Conservation (phyloP, 1,140 invertebrate genomes). For the Drosophila asahinai region DNA sequence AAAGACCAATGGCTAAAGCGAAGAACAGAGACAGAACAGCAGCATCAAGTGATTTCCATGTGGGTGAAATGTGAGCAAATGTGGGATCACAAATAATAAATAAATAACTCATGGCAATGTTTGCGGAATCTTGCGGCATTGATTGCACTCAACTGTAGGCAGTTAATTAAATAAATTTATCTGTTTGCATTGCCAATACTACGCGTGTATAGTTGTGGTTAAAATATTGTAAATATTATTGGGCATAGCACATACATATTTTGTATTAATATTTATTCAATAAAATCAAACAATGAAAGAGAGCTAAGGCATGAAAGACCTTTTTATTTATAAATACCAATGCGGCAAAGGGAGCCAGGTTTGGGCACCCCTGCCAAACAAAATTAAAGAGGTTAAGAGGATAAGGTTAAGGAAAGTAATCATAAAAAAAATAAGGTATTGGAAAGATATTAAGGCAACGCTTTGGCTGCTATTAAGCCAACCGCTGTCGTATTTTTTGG, state of each 20-base stretch:
- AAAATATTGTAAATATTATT: too few species aligned
- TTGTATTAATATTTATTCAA: not conserved
- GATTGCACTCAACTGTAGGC: slow-evolving; percentile 2
- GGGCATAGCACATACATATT: too few species aligned
- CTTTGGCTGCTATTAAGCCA: not conserved
- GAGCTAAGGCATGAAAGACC: not conserved
- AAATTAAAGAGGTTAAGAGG: too few species aligned
- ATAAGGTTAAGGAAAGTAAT: too few species aligned
- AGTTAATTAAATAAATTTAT: slow-evolving; percentile 18
- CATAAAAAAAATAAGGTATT: not conserved
- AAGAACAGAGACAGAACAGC: slow-evolving; percentile 17
- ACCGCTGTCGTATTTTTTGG: slow-evolving; percentile 7
- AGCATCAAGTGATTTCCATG: slow-evolving; percentile 46
- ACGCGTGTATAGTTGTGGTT: not conserved
- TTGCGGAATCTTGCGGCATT: slow-evolving; percentile 22
- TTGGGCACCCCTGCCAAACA: too few species aligned
- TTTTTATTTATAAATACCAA: too few species aligned
- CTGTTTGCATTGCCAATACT: not conserved
- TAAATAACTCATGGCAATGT: slow-evolving; percentile 20
- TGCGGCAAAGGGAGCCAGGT: not conserved
- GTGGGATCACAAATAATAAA: slow-evolving; percentile 9
- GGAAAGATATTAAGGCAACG: not conserved
- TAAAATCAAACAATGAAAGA: not conserved
- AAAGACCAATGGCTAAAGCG: slow-evolving; percentile 26
- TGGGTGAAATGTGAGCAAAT: slow-evolving; percentile 15